Base-by-base conservation (phyloP, 2,797 vertebrate genomes). In the Microctenopoma steveboyesi region DNA sequence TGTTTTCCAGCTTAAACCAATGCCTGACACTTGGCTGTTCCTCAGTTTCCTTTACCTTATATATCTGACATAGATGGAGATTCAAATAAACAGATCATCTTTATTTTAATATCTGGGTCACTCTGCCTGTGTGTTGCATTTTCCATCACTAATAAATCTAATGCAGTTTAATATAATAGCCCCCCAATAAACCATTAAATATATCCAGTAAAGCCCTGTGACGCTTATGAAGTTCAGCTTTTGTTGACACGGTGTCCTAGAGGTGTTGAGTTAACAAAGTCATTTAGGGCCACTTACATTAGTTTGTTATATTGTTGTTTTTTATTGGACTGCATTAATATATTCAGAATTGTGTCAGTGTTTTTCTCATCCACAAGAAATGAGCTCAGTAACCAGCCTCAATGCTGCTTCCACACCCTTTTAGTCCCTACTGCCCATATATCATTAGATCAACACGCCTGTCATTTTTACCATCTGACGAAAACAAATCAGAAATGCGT, bases 131-230 rank as follows among this genome's bases (percentile, higher is more conserved):
- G 51, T 55, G 51, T 62, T 37, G 15, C 1, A 46, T 76, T 72
- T 74, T 71, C 64, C 25, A 56, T 68, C 33, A 45, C 15, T 49
- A 57, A 72, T 76, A 52, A 63, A 22, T 62, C 49, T 52, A 25
- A 58, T 47, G 16, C n/a, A 30, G 6, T 51, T n/a, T 54, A 33
- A 56, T 54, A n/a, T 1, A 30, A 57, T 7, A 28, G 25, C 1
- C 47, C 25, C 14, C 35, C 47, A 54, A 66, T 76, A 68, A 78
- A 76, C 46, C 51, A 14, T 27, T 25, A 18, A 57, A 58, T 53
- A 49, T 51, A 62, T 63, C 33, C 25, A 14, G 28, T 66, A 58
- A 61, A 59, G 51, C 46, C 59, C 7, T 55, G 28, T 65, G 28
- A 61, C 13, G 27, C 61, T 12, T 55, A 22, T 65, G n/a, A 57